A percentile compares a stretch with the other conserved stretches of the same genome.
Evolutionary conservation across 1,140 invertebrate species (phyloP).

Genomic region (Sitophilus oryzae): DNA sequence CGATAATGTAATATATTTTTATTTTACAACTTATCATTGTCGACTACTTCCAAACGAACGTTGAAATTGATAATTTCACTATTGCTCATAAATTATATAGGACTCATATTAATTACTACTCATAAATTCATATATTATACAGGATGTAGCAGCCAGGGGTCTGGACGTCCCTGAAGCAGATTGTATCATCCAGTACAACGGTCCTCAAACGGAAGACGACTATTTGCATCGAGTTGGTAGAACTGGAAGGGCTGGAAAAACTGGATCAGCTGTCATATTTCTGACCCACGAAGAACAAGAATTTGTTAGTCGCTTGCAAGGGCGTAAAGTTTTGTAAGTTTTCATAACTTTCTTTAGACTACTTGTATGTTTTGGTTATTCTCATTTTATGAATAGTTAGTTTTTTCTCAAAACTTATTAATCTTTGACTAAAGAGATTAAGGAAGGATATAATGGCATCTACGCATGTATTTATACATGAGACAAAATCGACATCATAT

Average conservation of each 20-base stretch:
- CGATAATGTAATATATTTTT: too few species aligned
- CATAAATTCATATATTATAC: too few species aligned
- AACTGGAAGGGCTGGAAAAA: conserved; percentile 71
- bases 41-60: too few species aligned
- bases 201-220: conserved; percentile 81
- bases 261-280: conserved; percentile 75
- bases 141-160: conserved; percentile 90
- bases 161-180: conserved; percentile 87
- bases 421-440: too few species aligned
- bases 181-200: conserved; percentile 87
- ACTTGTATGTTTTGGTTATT: not conserved
- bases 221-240: conserved; percentile 90
- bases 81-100: too few species aligned
- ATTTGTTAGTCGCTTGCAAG: conserved; percentile 71
- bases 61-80: too few species aligned
- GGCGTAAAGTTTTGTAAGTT: conserved; percentile 69
- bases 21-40: too few species aligned
- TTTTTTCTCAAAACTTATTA: too few species aligned
- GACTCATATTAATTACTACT: too few species aligned
- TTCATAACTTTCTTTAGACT: not conserved
- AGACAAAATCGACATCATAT: not conserved
- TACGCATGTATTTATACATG: too few species aligned
- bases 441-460: too few species aligned
- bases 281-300: conserved; percentile 77
- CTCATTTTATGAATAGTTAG: too few species aligned